phyloP scores from a whole-genome alignment of 2,888 invertebrate genomes.

The Cryptus armator region DNA sequence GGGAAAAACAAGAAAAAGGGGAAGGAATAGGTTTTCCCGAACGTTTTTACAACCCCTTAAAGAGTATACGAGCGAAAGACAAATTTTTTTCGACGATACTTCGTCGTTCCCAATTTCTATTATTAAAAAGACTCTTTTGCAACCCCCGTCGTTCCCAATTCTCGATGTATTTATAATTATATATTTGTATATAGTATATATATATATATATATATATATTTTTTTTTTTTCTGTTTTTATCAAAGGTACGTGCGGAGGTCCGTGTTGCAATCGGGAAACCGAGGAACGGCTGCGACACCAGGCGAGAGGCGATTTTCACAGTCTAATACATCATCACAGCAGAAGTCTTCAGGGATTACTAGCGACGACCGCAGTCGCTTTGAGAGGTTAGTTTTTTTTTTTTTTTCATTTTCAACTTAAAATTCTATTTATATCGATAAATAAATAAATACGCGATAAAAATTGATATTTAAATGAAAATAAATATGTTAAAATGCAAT shows the following conservation, averaged over 20 bases:
- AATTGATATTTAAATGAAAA: not conserved
- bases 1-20: not conserved
- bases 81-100: conserved; percentile 5
- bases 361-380: conserved; percentile 90
- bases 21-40: not conserved
- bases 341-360: conserved; percentile 91
- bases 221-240: conserved; percentile 39
- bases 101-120: conserved; percentile 34
- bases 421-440: too few species aligned
- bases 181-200: not conserved
- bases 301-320: conserved; percentile 89
- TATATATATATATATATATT: conserved; percentile 16
- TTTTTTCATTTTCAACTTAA: not conserved
- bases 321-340: conserved; percentile 90
- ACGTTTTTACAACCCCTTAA: not conserved
- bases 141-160: conserved; percentile 12
- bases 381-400: conserved; percentile 89
- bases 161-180: conserved; percentile 29
- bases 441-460: not conserved
- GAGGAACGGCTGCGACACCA: conserved; percentile 88
- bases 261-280: conserved; percentile 89
- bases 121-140: conserved; percentile 28
- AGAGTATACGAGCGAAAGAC: not conserved
- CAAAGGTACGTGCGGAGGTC: conserved; percentile 88
- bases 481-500: not conserved